phyloP scores from a whole-genome alignment of 2,113 vertebrate species.

The Manacus vitellinus region DNA sequence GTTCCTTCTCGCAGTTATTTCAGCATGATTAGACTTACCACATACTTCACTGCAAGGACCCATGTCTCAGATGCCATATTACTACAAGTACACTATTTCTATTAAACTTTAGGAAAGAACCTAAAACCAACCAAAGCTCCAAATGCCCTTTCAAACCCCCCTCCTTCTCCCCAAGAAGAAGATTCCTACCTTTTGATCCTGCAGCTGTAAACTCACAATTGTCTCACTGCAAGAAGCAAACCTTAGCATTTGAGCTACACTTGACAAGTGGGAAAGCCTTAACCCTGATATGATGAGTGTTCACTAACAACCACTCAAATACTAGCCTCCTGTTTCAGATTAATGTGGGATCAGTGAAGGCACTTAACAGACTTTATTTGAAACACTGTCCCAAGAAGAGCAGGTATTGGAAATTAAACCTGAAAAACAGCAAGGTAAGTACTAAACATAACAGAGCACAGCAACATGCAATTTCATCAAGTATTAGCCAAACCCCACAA shows the following conservation, averaged over 20 bases:
- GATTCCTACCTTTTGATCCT: neutral
- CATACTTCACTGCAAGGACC: neutral
- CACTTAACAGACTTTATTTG: neutral
- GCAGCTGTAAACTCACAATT: neutral
- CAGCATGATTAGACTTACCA: neutral
- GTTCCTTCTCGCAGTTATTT: neutral
- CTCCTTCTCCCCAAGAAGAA: neutral
- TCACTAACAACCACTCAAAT: neutral
- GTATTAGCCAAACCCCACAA: neutral
- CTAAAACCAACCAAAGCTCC: neutral
- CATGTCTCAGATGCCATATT: neutral
- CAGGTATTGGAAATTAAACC: neutral
- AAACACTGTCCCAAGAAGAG: neutral
- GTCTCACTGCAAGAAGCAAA: rapidly evolving
- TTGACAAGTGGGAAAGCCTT: neutral
- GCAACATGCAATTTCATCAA: neutral
- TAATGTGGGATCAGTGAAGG: neutral
- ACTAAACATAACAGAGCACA: neutral
- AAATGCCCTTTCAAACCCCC: neutral
- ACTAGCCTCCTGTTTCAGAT: neutral
- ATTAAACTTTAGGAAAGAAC: neutral
- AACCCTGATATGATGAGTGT: neutral
- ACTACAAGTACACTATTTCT: rapidly evolving
- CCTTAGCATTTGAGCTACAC: neutral
- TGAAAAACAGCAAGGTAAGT: neutral